These are phyloP conservation scores for Platyrinchus mystaceus DNA, from an alignment of 2,797 vertebrate species.

Conservation along the genomic window DNA sequence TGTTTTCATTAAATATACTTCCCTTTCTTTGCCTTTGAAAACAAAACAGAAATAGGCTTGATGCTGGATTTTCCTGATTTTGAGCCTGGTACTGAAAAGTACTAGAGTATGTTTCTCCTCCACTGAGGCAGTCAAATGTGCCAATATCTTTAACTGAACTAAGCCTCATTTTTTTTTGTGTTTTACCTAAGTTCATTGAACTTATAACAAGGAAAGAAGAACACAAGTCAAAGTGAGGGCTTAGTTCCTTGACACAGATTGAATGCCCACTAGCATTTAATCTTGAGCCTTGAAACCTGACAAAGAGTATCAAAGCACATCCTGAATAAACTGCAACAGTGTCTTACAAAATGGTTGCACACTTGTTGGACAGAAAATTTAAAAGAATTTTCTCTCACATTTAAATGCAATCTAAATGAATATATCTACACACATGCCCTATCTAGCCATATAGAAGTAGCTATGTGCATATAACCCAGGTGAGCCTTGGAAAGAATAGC, in stretches of 20 bases:
- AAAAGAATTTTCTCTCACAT: not conserved
- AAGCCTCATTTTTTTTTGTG: not conserved
- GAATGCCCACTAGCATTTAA: not conserved
- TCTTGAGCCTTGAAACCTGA: not conserved
- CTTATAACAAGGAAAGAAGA: not conserved
- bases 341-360: not conserved
- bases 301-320: not conserved
- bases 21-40: not conserved
- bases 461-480: not conserved
- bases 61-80: not conserved
- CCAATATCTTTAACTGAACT: not conserved
- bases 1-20: not conserved
- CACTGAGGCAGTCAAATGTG: not conserved
- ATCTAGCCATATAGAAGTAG: not conserved
- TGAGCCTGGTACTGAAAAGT: not conserved
- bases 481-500: not conserved
- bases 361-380: not conserved
- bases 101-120: not conserved
- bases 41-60: not conserved
- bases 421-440: not conserved
- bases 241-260: not conserved
- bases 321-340: not conserved
- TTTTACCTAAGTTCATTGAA: not conserved
- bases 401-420: not conserved
- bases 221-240: not conserved